These are phyloP conservation scores for Tachina lurida DNA, from an alignment of 2,888 invertebrate genomes.

Conservation along the genomic window DNA sequence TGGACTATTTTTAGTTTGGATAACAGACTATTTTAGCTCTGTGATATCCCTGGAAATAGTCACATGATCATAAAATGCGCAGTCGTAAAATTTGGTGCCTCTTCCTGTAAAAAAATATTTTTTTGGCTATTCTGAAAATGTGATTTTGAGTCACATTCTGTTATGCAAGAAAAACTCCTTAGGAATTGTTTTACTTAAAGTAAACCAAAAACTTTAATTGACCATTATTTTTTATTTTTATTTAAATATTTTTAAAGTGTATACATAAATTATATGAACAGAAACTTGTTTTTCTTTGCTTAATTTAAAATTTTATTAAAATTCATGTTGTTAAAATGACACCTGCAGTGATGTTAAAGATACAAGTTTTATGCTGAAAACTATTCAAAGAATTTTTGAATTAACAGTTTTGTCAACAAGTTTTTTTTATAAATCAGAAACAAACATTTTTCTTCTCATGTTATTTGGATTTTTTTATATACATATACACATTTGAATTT, in stretches of 20 bases:
- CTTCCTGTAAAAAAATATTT: too few relatives aligned
- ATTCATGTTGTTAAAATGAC: slow-evolving; percentile 1
- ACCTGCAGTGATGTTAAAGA: slow-evolving; percentile 27
- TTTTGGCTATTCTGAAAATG: too few relatives aligned
- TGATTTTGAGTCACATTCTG: too few relatives aligned
- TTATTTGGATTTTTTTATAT: background rate
- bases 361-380: slow-evolving; percentile 21
- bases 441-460: too few relatives aligned
- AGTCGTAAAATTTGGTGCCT: too few relatives aligned
- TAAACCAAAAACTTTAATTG: background rate
- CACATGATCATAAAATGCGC: too few relatives aligned
- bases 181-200: too few relatives aligned
- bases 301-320: background rate
- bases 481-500: background rate
- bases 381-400: slow-evolving; percentile 36
- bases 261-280: slow-evolving; percentile 5
- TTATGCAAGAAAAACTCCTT: too few relatives aligned
- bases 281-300: background rate
- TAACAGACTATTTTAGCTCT: too few relatives aligned
- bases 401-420: slow-evolving; percentile 33
- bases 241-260: background rate
- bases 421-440: background rate
- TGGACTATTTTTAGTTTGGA: too few relatives aligned
- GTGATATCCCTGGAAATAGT: too few relatives aligned
- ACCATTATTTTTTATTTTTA: background rate